phyloP scores from a whole-genome alignment of 2,797 vertebrate species.

The Acropternis orthonyx region DNA sequence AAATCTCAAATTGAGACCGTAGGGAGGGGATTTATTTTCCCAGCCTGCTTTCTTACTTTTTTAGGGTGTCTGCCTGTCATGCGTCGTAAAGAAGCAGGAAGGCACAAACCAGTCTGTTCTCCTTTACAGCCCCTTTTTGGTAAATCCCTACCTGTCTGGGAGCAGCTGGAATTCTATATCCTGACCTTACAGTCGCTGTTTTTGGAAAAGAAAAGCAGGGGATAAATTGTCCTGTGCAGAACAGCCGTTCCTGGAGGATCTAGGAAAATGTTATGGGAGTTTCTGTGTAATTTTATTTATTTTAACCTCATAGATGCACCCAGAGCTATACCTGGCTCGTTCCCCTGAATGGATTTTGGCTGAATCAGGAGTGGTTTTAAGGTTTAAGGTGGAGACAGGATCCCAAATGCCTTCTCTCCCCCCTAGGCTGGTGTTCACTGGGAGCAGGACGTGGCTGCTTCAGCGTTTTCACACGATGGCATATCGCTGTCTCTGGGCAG shows the following conservation, averaged over 20 bases:
- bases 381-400: background rate
- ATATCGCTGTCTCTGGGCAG: background rate
- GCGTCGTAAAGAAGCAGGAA: background rate
- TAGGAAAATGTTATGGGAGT: rapidly evolving
- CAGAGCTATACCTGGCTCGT: rapidly evolving
- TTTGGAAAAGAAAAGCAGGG: background rate
- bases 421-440: background rate
- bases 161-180: background rate
- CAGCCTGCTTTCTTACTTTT: background rate
- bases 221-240: background rate
- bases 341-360: background rate
- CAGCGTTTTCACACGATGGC: background rate
- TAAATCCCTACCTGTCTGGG: background rate
- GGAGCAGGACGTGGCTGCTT: background rate
- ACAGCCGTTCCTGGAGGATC: background rate
- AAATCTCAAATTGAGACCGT: background rate
- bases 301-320: background rate
- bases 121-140: background rate
- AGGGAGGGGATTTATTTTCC: background rate
- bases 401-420: rapidly evolving
- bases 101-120: background rate
- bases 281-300: background rate
- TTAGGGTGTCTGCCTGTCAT: background rate
- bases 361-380: background rate
- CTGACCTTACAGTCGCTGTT: background rate